These are phyloP conservation scores for Embiotoca jacksoni DNA, from an alignment of 2,113 vertebrate genomes.

Conservation along the genomic window DNA sequence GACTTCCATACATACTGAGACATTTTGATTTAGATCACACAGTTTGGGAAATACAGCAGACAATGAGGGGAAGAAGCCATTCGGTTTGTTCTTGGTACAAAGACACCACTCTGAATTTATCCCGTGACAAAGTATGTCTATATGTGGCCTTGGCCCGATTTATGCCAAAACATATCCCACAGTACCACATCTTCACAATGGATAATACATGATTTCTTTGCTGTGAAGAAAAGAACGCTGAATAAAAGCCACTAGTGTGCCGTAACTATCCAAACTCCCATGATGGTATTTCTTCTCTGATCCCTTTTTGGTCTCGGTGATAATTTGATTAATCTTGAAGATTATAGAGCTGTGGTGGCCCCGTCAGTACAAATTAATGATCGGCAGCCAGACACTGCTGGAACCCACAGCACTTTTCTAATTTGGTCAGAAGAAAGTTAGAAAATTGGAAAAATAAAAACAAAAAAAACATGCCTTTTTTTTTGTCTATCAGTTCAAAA, in stretches of 20 bases:
- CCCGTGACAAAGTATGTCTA: neutral
- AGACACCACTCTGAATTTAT: neutral
- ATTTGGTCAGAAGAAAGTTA: neutral
- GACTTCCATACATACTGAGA: slow-evolving; percentile 57
- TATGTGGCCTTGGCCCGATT: neutral
- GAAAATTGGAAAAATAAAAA: neutral
- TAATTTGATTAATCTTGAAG: neutral
- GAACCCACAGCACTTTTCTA: neutral
- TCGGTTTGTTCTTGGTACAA: neutral
- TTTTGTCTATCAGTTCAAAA: neutral
- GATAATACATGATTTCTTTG: neutral
- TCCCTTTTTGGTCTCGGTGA: neutral
- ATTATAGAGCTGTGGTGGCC: neutral
- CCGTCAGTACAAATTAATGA: neutral
- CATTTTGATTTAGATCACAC: slow-evolving; percentile 37
- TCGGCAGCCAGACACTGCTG: neutral
- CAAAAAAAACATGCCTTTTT: neutral
- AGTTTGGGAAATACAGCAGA: slow-evolving; percentile 31
- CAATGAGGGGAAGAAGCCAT: neutral
- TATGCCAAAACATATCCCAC: too few species aligned
- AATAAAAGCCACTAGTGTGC: neutral
- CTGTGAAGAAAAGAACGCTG: neutral
- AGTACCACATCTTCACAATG: neutral
- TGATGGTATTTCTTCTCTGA: neutral
- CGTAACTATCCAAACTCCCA: neutral